Percentiles rank a stretch among this genome's conserved stretches.
These are phyloP conservation scores for Zhuqinia jingwanae DNA, from an alignment of 2,888 invertebrate species.

Conservation along the genomic window DNA sequence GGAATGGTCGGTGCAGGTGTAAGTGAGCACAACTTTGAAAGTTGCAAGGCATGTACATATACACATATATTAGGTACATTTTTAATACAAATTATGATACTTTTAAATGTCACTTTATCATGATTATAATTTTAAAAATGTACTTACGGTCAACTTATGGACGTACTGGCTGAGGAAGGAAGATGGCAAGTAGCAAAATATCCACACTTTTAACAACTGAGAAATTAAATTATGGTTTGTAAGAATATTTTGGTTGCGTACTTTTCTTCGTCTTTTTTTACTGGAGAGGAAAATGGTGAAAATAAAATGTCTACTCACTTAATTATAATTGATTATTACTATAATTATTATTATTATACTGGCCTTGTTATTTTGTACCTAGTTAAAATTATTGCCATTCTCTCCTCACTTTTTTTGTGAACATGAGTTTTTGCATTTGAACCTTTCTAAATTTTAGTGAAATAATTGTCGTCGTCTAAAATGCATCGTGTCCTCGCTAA, in stretches of 20 bases:
- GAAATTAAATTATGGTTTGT: slow-evolving; percentile 8
- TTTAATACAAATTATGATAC: no score
- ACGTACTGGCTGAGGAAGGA: slow-evolving; percentile 29
- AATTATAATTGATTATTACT: slow-evolving; percentile 46
- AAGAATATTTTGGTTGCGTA: no score
- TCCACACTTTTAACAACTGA: slow-evolving; percentile 20
- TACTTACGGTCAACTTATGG: slow-evolving; percentile 63
- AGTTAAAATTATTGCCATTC: slow-evolving; percentile 29
- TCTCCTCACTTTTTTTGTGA: neutral
- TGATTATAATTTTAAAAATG: no score
- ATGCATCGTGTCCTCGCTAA: slow-evolving; percentile 31
- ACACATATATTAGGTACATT: no score
- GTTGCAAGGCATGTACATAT: no score
- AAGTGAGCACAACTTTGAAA: no score
- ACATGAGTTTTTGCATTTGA: slow-evolving; percentile 10
- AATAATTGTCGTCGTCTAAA: slow-evolving; percentile 15
- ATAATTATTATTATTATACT: no score
- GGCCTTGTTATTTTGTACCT: slow-evolving; percentile 63
- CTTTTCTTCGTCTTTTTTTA: neutral
- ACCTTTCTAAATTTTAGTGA: slow-evolving; percentile 4
- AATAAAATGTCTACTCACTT: slow-evolving; percentile 45
- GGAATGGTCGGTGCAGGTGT: no score
- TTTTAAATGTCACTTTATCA: no score
- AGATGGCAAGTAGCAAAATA: slow-evolving; percentile 3
- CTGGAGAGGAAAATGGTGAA: slow-evolving; percentile 45